phyloP scores from a whole-genome alignment of 2,888 invertebrate species.

The Conops quadrifasciatus region DNA sequence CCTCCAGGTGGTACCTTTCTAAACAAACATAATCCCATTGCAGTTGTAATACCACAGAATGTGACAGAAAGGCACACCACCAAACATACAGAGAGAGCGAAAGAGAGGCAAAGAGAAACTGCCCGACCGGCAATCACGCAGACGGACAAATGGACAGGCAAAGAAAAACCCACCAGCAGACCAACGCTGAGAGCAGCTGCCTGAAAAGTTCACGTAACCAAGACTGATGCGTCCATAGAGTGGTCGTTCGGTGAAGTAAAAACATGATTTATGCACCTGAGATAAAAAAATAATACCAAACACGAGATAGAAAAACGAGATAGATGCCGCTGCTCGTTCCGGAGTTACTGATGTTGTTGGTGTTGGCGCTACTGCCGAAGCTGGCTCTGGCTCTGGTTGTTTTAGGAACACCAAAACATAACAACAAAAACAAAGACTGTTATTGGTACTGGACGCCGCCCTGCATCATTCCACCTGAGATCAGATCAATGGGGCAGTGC shows the following conservation, averaged over 20 bases:
- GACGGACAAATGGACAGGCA: background rate
- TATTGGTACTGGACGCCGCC: background rate
- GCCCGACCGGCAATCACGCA: background rate
- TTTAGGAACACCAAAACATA: constrained; percentile 14
- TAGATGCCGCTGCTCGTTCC: constrained; percentile 8
- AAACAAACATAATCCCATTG: constrained; percentile 19
- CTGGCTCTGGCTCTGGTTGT: background rate
- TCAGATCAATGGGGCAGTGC: constrained; percentile 23
- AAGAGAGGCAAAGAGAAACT: constrained; percentile 5
- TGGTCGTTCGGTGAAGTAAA: background rate
- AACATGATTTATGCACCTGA: constrained; percentile 33
- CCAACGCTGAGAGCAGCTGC: constrained; percentile 15
- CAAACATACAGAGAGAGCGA: too few relatives aligned
- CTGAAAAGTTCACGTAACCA: constrained; percentile 19
- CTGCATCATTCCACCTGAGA: constrained; percentile 7
- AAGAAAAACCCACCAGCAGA: background rate
- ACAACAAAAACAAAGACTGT: background rate
- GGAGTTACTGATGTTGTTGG: background rate
- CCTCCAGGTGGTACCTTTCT: background rate
- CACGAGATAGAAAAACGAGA: background rate
- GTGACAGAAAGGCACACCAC: background rate
- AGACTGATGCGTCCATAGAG: constrained; percentile 6
- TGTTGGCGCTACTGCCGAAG: background rate
- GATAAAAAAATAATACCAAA: constrained; percentile 4
- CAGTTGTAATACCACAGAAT: constrained; percentile 17